phyloP scores from a whole-genome alignment of 2,113 vertebrate species.

The Hoplias malabaricus region DNA sequence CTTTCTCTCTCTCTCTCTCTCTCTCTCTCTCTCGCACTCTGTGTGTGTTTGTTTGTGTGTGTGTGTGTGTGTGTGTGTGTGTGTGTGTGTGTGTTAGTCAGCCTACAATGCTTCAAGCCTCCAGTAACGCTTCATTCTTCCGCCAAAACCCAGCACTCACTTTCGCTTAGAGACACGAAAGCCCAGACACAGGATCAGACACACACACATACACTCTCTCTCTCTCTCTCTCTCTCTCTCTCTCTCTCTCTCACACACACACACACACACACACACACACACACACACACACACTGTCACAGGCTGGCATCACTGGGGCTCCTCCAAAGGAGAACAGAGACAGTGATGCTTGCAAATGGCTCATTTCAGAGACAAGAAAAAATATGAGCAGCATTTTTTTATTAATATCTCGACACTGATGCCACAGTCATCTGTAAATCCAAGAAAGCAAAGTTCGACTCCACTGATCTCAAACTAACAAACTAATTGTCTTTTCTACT shows the following conservation, averaged over 20 bases:
- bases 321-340: constrained; percentile 69
- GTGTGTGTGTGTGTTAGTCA: not conserved
- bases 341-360: constrained; percentile 48
- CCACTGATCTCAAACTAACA: no score
- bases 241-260: not conserved
- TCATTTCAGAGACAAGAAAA: not conserved
- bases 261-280: not conserved
- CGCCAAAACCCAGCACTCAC: constrained; percentile 51
- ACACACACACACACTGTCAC: constrained; percentile 50
- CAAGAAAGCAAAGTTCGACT: no score
- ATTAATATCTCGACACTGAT: no score
- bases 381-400: no score
- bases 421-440: no score
- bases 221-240: not conserved
- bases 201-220: no score
- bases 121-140: constrained; percentile 47
- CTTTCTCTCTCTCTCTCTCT: no score
- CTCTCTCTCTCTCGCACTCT: no score
- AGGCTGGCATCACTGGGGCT: constrained; percentile 79
- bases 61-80: not conserved
- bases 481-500: no score
- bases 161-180: constrained; percentile 19
- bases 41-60: not conserved
- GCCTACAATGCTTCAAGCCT: not conserved
- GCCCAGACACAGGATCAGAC: constrained; percentile 27